Conservation (phyloP, 2,888 invertebrate genomes). For the Labia minor region DNA sequence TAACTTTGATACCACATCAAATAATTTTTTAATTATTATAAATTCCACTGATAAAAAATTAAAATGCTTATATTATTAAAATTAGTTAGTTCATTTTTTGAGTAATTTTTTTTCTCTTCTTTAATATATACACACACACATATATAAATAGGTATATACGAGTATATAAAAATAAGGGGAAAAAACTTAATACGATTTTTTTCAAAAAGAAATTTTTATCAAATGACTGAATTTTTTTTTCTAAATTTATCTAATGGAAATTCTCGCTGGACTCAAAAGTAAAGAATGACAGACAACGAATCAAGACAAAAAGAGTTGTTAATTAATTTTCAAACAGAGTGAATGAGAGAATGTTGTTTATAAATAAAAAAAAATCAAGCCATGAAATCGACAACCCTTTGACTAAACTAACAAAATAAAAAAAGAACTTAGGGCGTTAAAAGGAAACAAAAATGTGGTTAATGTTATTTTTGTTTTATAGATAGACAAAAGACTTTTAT, state of each 20-base stretch:
- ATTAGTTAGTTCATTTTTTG: too few species aligned
- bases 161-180: too few species aligned
- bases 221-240: not conserved
- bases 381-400: not conserved
- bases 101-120: too few species aligned
- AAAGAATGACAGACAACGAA: not conserved
- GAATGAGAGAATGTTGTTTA: not conserved
- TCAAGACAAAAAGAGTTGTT: conserved; percentile 4
- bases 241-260: not conserved
- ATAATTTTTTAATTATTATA: too few species aligned
- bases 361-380: not conserved
- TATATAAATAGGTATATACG: too few species aligned
- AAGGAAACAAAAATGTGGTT: not conserved
- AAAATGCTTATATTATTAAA: too few species aligned
- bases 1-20: too few species aligned
- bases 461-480: not conserved
- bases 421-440: not conserved
- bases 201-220: not conserved
- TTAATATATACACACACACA: too few species aligned
- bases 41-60: too few species aligned
- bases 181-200: too few species aligned
- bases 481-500: too few species aligned
- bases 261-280: not conserved
- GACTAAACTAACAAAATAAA: not conserved
- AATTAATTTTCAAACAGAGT: not conserved